A percentile compares a stretch with the other conserved stretches of the same genome.
phyloP scores from a whole-genome alignment of 2,113 vertebrate species.

The Balaeniceps rex region DNA sequence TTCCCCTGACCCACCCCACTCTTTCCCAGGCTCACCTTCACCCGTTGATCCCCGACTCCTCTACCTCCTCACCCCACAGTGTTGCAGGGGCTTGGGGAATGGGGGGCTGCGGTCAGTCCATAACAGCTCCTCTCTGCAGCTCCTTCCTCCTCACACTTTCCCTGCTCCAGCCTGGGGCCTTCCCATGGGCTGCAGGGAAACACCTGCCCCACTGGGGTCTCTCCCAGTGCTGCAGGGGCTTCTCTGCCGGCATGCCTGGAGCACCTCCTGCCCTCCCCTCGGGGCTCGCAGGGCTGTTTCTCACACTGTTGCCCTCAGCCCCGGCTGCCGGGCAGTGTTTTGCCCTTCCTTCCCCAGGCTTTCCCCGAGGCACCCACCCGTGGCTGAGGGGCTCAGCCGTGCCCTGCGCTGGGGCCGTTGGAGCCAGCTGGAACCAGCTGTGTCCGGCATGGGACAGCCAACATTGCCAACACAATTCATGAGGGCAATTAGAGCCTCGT shows the following conservation, averaged over 20 bases:
- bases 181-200: background rate
- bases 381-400: too few relatives aligned
- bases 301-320: too few relatives aligned
- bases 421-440: too few relatives aligned
- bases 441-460: too few relatives aligned
- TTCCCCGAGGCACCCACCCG: too few relatives aligned
- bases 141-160: background rate
- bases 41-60: background rate
- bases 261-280: too few relatives aligned
- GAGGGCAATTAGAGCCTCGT: background rate
- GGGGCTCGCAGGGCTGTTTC: too few relatives aligned
- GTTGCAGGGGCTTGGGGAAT: background rate
- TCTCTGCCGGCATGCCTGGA: too few relatives aligned
- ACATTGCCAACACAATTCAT: too few relatives aligned
- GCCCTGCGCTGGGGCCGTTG: too few relatives aligned
- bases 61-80: accelerated
- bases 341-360: too few relatives aligned
- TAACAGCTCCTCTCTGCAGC: accelerated
- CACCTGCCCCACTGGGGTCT: background rate
- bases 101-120: accelerated
- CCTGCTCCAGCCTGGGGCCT: background rate
- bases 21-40: background rate
- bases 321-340: too few relatives aligned
- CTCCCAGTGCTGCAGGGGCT: background rate
- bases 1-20: background rate